phyloP scores from a whole-genome alignment of 2,113 vertebrate species.

The Neodontobutis hainanensis region DNA sequence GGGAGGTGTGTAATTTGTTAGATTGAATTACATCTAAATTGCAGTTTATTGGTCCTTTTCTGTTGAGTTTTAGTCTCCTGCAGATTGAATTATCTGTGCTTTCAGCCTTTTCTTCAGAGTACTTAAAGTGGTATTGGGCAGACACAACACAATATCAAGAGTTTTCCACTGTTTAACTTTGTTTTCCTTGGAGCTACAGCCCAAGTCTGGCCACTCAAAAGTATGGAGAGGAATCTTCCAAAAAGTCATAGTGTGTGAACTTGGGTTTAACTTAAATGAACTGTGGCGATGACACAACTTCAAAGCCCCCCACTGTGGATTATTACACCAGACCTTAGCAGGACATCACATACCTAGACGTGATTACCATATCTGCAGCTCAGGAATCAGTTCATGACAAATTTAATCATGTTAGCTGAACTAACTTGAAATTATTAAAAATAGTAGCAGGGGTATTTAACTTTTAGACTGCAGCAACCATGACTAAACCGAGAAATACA shows the following conservation, averaged over 20 bases:
- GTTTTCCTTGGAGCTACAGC: constrained; percentile 17
- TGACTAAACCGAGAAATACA: too few species aligned
- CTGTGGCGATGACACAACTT: not conserved
- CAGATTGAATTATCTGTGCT: constrained; percentile 40
- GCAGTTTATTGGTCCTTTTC: constrained; percentile 31
- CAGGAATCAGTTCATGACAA: too few species aligned
- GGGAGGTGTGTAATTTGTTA: constrained; percentile 36
- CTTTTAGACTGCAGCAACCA: too few species aligned
- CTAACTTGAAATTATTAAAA: too few species aligned
- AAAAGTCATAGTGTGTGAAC: too few species aligned
- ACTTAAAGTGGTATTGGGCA: constrained; percentile 34
- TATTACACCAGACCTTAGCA: too few species aligned
- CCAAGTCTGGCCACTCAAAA: not conserved
- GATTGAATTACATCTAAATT: constrained; percentile 57
- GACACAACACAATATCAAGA: constrained; percentile 51
- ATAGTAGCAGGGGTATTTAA: too few species aligned
- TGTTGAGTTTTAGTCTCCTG: constrained; percentile 32
- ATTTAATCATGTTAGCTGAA: too few species aligned
- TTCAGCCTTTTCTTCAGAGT: constrained; percentile 33
- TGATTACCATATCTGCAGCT: too few species aligned
- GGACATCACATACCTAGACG: too few species aligned
- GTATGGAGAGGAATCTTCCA: too few species aligned
- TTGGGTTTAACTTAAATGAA: too few species aligned
- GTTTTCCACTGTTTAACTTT: constrained; percentile 21
- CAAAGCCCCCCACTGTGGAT: not conserved